Conservation (phyloP, 2,888 invertebrate species). For the Lottia gigantea region DNA sequence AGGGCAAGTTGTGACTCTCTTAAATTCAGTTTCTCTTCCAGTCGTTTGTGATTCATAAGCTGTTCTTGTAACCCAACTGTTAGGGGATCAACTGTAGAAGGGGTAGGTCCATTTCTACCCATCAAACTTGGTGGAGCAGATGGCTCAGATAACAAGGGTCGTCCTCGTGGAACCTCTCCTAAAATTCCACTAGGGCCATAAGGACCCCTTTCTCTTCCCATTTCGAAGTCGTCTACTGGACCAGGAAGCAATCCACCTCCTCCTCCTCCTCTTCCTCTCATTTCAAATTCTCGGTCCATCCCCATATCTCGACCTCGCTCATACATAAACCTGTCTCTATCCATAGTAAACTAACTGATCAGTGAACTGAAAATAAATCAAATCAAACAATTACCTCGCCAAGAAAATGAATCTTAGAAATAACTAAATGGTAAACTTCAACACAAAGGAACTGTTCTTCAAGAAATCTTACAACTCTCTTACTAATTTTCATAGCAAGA, state of each 20-base stretch:
- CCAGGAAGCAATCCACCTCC: too few species aligned
- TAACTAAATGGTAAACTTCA: too few species aligned
- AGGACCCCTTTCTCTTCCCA: too few species aligned
- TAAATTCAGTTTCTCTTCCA: slow-evolving; percentile 27
- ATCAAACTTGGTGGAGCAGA: background rate
- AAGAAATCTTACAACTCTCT: too few species aligned
- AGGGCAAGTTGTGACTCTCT: slow-evolving; percentile 32
- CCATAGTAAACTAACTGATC: background rate
- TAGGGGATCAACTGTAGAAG: background rate
- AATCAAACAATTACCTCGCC: too few species aligned
- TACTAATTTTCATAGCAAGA: too few species aligned
- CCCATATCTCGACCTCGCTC: background rate
- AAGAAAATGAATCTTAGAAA: too few species aligned
- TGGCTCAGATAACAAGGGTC: background rate
- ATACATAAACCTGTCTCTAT: slow-evolving; percentile 1
- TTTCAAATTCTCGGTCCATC: background rate
- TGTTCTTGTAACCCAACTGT: slow-evolving; percentile 18
- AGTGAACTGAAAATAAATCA: too few species aligned
- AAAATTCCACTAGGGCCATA: slow-evolving; percentile 11
- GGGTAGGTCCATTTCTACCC: slow-evolving; percentile 8
- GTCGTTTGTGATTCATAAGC: slow-evolving; percentile 26
- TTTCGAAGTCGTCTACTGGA: too few species aligned
- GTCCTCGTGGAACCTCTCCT: slow-evolving; percentile 19
- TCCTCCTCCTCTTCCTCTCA: background rate
- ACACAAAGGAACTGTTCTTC: too few species aligned